A percentile compares a stretch with the other conserved stretches of the same genome.
Conservation (phyloP, 2,113 vertebrate species). For the Scartelaos histophorus region DNA sequence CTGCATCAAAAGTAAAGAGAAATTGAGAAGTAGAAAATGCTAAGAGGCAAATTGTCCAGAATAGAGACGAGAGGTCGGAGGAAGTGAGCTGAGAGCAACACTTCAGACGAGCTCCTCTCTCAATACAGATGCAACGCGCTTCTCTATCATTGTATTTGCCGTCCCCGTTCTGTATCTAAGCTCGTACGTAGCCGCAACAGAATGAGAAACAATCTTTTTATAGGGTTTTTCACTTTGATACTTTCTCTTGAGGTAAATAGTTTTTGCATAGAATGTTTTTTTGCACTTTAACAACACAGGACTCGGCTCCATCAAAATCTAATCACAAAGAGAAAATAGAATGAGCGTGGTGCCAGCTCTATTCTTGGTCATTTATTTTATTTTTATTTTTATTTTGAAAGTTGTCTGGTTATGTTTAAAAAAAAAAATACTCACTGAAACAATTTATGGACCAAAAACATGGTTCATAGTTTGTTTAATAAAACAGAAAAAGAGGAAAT, state of each 20-base stretch:
- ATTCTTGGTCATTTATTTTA: neutral
- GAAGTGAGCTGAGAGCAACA: slow-evolving; percentile 12
- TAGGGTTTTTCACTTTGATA: neutral
- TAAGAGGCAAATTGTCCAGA: slow-evolving; percentile 15
- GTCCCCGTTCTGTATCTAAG: neutral
- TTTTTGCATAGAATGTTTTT: neutral
- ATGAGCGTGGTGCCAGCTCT: neutral
- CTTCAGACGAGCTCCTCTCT: neutral
- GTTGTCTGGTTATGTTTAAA: neutral
- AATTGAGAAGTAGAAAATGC: slow-evolving; percentile 13
- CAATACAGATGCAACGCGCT: slow-evolving; percentile 4
- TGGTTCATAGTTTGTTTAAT: neutral
- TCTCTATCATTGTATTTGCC: neutral
- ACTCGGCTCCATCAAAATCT: neutral
- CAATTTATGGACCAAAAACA: neutral
- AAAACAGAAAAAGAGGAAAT: neutral
- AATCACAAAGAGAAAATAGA: neutral
- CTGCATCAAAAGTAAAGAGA: slow-evolving; percentile 58
- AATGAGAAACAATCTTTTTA: neutral
- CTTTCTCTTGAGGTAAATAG: neutral
- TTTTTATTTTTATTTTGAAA: neutral
- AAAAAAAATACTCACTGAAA: neutral
- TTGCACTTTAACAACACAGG: neutral
- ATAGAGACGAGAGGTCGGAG: slow-evolving; percentile 13
- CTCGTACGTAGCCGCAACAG: neutral